Evolutionary conservation across 2,797 vertebrate genomes (phyloP), one percentile per base, ranked within the genome.

Genomic region (Orientallactaga sibirica): DNA sequence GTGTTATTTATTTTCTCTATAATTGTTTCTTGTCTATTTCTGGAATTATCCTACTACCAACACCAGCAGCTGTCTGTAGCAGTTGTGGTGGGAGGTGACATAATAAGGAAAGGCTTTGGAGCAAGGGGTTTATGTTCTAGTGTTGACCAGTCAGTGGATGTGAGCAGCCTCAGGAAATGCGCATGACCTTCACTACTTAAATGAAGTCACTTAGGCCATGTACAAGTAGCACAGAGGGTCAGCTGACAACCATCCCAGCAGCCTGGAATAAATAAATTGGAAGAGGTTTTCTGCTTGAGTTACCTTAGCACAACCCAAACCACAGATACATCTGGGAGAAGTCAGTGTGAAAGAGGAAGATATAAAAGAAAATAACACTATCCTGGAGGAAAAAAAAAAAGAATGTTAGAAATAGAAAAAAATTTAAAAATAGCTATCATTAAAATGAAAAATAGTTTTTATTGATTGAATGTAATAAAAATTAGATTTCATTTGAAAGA

Each of bases 291-390:
- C 29, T 61, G 9, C 41, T 27, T 77, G 41, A 9, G 37, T n/a
- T 24, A n/a, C 25, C 41, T 77, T 1, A n/a, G 66, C 37, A 81
- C 20, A 48, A 7, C 6, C 15, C 43, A 86, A 43, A 90, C 10
- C 61, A 58, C 14, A 81, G n/a, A 37, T 64, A 3, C 29, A n/a
- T 52, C 33, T 64, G 20, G 33, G 71, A 93, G 86, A 77, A 37
- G 20, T 55, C 66, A 61, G 0, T 64, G 18, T 80, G 62, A 80
- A 76, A 74, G 48, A 84, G 43, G 67, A 64, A 71, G 22, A 29
- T 71, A 33, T 29, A 33, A 61, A 83, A 61, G 55, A 83, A 90
- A 93, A 89, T 66, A 83, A 87, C 89, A 43, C 55, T 80, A 78
- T 12, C 4, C 19, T 67, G 48, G 8, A 18, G 75, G 9, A n/a